These are phyloP conservation scores for Psilopogon haemacephalus DNA, from an alignment of 2,113 vertebrate genomes.

Conservation along the genomic window DNA sequence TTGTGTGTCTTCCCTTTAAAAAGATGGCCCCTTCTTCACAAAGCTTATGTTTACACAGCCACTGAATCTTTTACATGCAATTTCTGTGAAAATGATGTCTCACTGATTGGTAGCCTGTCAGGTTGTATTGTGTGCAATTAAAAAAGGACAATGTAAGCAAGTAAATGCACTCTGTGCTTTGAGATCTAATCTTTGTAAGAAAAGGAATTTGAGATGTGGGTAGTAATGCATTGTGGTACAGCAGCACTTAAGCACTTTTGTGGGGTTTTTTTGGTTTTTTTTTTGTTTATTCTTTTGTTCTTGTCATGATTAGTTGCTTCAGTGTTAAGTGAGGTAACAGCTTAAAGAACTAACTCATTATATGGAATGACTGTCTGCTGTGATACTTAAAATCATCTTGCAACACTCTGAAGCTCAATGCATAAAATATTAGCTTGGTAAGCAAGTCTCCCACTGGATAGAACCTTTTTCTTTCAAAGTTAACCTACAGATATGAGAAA, in stretches of 20 bases:
- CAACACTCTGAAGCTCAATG: not conserved
- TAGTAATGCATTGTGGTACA: not conserved
- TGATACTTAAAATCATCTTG: constrained; percentile 43
- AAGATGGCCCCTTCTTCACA: not conserved
- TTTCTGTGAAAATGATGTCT: not conserved
- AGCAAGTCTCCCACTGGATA: not conserved
- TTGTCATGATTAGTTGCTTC: constrained; percentile 37
- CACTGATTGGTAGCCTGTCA: not conserved
- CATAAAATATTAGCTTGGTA: constrained; percentile 46
- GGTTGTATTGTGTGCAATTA: not conserved
- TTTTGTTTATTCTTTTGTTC: not conserved
- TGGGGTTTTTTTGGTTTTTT: too few species aligned
- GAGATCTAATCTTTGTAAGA: not conserved
- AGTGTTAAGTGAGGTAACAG: constrained; percentile 50
- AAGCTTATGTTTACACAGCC: not conserved
- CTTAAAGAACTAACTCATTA: constrained; percentile 53
- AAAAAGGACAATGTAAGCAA: constrained; percentile 23
- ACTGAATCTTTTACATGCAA: constrained; percentile 15
- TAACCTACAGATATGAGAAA: constrained; percentile 44
- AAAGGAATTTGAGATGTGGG: not conserved
- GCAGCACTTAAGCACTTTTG: not conserved
- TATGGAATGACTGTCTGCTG: constrained; percentile 38
- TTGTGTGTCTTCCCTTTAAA: not conserved
- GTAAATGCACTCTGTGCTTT: not conserved
- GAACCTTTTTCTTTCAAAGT: constrained; percentile 22